phyloP scores from a whole-genome alignment of 2,113 vertebrate genomes.

The Syngnathus typhle region DNA sequence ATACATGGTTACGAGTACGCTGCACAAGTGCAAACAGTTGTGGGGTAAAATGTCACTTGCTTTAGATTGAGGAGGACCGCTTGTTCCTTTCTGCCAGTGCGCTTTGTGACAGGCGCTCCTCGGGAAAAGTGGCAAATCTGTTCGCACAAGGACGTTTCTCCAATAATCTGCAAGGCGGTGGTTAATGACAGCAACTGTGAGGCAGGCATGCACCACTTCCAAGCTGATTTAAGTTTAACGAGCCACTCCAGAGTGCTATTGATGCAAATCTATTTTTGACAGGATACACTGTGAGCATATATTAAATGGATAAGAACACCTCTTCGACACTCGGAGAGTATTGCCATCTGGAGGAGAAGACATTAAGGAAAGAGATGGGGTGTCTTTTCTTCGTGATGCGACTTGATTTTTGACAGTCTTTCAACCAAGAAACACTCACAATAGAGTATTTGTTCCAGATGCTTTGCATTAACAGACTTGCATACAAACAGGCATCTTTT shows the following conservation, averaged over 20 bases:
- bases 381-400: constrained; percentile 51
- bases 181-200: constrained; percentile 77
- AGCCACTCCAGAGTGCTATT: constrained; percentile 76
- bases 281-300: constrained; percentile 75
- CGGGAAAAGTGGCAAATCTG: constrained; percentile 57
- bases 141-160: constrained; percentile 69
- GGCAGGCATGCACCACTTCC: constrained; percentile 74
- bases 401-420: constrained; percentile 28
- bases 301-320: constrained; percentile 75
- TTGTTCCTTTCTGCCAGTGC: constrained; percentile 11
- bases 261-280: constrained; percentile 80
- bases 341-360: constrained; percentile 50
- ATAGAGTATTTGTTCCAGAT: constrained; percentile 30
- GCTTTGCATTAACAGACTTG: constrained; percentile 3
- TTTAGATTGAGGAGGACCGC: constrained; percentile 14
- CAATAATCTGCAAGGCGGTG: constrained; percentile 71
- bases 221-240: constrained; percentile 79
- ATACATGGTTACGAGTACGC: background rate
- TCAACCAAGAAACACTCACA: constrained; percentile 27
- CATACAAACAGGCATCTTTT: constrained; percentile 11
- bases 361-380: constrained; percentile 45
- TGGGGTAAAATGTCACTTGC: constrained; percentile 14
- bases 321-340: constrained; percentile 58
- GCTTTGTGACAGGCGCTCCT: constrained; percentile 23
- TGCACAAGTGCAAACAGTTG: background rate